A percentile compares a stretch with the other conserved stretches of the same genome.
These are phyloP conservation scores for Pteruthius melanotis DNA, from an alignment of 2,113 vertebrate species.

Conservation along the genomic window DNA sequence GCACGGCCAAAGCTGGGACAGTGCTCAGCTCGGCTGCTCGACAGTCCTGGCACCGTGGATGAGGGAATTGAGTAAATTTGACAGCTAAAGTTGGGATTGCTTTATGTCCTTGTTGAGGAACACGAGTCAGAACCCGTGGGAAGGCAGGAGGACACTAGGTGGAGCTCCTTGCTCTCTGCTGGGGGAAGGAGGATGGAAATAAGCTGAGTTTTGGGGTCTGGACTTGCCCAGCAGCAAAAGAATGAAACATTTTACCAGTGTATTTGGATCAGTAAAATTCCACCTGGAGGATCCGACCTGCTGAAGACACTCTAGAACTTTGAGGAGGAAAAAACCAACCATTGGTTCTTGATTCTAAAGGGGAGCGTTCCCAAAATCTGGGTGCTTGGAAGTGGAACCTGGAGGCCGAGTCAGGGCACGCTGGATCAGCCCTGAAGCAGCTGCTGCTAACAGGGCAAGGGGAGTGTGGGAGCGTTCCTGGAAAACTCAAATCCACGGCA, in stretches of 20 bases:
- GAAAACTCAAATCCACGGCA: background rate
- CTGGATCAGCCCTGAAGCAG: rapidly evolving
- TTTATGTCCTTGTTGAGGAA: background rate
- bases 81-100: background rate
- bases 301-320: background rate
- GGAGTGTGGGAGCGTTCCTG: background rate
- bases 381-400: background rate
- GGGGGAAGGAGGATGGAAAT: rapidly evolving
- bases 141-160: background rate
- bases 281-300: background rate
- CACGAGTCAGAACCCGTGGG: rapidly evolving
- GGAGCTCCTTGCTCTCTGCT: background rate
- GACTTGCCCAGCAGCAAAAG: background rate
- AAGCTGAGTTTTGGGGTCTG: background rate
- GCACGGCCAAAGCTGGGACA: rapidly evolving
- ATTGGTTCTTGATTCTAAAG: background rate
- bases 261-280: background rate
- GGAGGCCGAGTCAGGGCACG: background rate
- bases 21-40: rapidly evolving
- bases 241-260: rapidly evolving
- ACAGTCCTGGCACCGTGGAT: rapidly evolving
- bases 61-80: rapidly evolving
- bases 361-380: background rate
- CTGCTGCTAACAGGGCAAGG: background rate
- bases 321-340: background rate